A percentile compares a stretch with the other conserved stretches of the same genome.
Conservation (phyloP, 2,797 vertebrate species). For the Thamnophis elegans region DNA sequence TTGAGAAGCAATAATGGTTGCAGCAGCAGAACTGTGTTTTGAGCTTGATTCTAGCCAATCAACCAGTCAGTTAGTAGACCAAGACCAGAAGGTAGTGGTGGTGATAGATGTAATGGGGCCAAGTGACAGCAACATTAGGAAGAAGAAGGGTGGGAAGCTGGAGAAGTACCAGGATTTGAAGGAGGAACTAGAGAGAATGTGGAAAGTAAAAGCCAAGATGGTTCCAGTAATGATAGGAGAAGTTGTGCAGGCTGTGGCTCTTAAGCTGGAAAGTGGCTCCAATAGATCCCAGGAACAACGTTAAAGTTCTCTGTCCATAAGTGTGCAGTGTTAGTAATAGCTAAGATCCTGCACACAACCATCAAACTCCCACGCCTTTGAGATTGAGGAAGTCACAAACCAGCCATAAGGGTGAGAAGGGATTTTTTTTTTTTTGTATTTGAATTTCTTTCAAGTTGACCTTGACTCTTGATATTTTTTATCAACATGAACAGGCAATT, state of each 20-base stretch:
- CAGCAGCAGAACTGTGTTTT: too few species aligned
- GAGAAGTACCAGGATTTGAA: background rate
- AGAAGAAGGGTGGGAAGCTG: background rate
- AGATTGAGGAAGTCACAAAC: background rate
- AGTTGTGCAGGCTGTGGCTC: background rate
- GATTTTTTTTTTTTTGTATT: background rate
- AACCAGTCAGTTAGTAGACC: background rate
- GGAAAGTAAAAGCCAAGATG: background rate
- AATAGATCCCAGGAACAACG: background rate
- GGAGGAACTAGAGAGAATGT: background rate
- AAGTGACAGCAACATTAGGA: background rate
- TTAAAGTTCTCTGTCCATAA: background rate
- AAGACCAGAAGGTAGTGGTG: background rate
- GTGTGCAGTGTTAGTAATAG: background rate
- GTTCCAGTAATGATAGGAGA: background rate
- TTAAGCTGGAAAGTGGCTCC: background rate
- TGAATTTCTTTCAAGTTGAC: background rate
- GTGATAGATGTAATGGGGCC: background rate
- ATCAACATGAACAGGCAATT: background rate
- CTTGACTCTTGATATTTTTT: background rate
- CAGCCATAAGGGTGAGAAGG: background rate
- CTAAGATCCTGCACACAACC: background rate
- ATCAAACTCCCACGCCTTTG: background rate
- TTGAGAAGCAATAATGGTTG: too few species aligned
- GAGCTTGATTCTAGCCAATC: background rate